Evolutionary conservation across 2,888 invertebrate genomes (phyloP), one percentile per base, ranked within the genome.

Genomic region (Dione juno): DNA sequence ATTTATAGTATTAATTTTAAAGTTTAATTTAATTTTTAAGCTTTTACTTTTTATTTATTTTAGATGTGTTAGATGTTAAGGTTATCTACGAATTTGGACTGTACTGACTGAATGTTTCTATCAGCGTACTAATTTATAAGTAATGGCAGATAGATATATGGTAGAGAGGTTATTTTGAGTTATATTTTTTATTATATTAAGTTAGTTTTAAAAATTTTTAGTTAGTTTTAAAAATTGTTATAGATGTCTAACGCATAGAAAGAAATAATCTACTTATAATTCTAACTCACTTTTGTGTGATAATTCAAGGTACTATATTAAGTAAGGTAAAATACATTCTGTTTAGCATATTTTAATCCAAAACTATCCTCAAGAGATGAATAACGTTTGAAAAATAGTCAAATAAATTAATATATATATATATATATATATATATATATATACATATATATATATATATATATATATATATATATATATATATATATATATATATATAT

Each of bases 381-480:
- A 72, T 64, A 58, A 43, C 58, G 52, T 69, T 69, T 59, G 54
- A 59, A 66, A 72, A 72, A 70, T 59, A 59, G 43, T 54, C 40
- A 59, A 59, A 70, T 65, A 67, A 71, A 71, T 67, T 71, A 59
- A 57, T 67, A 67, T 52, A n/a, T n/a, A n/a, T n/a, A n/a, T n/a
- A n/a, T n/a, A n/a, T n/a, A n/a, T n/a, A n/a, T n/a, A n/a, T n/a
- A n/a, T n/a, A n/a, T n/a, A n/a, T n/a, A n/a, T n/a, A n/a, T n/a
- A n/a, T n/a, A n/a, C n/a, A n/a, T n/a, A n/a, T n/a, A n/a, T n/a
- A n/a, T n/a, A n/a, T n/a, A n/a, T n/a, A n/a, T n/a, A n/a, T n/a
- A n/a, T n/a, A n/a, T n/a, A n/a, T n/a, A n/a, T n/a, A n/a, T n/a
- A n/a, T n/a, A n/a, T n/a, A n/a, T n/a, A n/a, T n/a, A n/a, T n/a